Conservation (phyloP, 2,113 vertebrate species). For the Thermophis baileyi region DNA sequence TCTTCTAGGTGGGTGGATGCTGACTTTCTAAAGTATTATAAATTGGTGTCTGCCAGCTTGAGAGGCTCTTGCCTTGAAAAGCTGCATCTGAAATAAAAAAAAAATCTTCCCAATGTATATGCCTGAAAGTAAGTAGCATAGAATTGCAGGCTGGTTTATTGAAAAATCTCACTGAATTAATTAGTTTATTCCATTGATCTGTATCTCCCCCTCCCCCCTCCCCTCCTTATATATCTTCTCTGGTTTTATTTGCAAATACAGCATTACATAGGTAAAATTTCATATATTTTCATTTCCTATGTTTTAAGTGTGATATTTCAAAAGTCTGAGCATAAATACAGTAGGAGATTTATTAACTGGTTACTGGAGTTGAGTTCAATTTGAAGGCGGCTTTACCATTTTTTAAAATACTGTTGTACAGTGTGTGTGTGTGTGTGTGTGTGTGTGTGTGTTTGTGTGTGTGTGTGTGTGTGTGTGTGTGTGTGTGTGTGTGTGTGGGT, state of each 20-base stretch:
- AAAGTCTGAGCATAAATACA: neutral
- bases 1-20: too few species aligned
- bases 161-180: neutral
- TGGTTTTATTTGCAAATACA: neutral
- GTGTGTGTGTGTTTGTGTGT: too few species aligned
- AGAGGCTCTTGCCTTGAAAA: neutral
- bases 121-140: neutral
- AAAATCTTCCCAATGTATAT: neutral
- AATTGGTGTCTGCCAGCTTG: neutral
- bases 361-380: neutral
- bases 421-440: too few species aligned
- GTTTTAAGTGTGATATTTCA: neutral
- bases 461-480: too few species aligned
- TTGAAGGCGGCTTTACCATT: neutral
- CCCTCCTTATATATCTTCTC: neutral
- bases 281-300: neutral
- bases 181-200: neutral
- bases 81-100: neutral
- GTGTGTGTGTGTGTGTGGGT: too few species aligned
- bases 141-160: neutral
- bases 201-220: neutral
- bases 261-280: neutral
- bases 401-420: neutral
- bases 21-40: neutral
- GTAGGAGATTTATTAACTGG: neutral